phyloP scores from a whole-genome alignment of 2,797 vertebrate species.

The Melanotaenia trifasciata region DNA sequence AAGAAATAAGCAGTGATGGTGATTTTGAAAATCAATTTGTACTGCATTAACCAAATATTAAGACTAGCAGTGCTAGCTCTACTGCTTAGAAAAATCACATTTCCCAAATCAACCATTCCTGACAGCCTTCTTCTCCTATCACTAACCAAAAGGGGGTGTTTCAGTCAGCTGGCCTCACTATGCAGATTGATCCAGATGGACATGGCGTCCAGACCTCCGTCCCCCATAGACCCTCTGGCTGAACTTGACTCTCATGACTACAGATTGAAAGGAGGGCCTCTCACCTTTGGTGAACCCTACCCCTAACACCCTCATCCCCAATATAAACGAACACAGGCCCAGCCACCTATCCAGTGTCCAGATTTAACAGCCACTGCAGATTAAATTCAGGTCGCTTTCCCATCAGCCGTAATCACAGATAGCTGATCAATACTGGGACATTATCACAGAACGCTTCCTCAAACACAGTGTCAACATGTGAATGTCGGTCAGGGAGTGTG shows the following conservation, averaged over 20 bases:
- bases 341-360: conserved; percentile 51
- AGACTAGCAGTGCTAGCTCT: conserved; percentile 62
- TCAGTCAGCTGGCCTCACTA: conserved; percentile 76
- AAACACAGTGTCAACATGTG: conserved; percentile 79
- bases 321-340: conserved; percentile 33
- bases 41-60: conserved; percentile 74
- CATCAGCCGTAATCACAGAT: conserved; percentile 75
- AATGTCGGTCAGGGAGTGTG: conserved; percentile 48
- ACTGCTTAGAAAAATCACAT: conserved; percentile 79
- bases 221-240: conserved; percentile 78
- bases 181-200: conserved; percentile 86
- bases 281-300: conserved; percentile 81
- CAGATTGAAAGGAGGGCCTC: conserved; percentile 80
- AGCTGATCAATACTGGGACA: conserved; percentile 81
- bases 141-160: conserved; percentile 57
- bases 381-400: conserved; percentile 75
- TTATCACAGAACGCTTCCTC: conserved; percentile 81
- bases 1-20: conserved; percentile 62
- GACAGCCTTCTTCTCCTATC: conserved; percentile 54
- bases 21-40: conserved; percentile 79
- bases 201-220: conserved; percentile 75
- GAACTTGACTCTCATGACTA: conserved; percentile 85
- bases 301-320: conserved; percentile 48
- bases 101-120: conserved; percentile 73
- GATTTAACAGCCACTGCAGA: conserved; percentile 68